Conservation (phyloP, 2,113 vertebrate species). For the Vicugna pacos region DNA sequence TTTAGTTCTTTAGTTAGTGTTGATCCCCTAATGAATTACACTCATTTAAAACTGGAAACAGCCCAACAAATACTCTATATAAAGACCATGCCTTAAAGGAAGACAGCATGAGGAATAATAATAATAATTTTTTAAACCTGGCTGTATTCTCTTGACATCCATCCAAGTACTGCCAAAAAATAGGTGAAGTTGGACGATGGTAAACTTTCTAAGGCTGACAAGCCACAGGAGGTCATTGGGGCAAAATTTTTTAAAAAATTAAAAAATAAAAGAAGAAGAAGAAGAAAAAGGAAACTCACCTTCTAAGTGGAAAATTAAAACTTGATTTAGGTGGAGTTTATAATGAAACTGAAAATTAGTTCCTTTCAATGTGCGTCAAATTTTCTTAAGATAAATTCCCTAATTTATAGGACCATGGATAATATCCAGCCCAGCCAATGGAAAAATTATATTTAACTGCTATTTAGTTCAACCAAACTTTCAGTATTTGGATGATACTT, state of each 20-base stretch:
- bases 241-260: no score
- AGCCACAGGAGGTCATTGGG: neutral
- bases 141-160: neutral
- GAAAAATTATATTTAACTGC: neutral
- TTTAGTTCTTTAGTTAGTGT: neutral
- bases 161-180: neutral
- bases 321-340: neutral
- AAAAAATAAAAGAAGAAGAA: neutral
- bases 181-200: neutral
- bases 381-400: neutral
- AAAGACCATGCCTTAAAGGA: neutral
- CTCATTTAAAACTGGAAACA: slow-evolving; percentile 28
- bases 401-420: neutral
- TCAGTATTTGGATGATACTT: neutral
- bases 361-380: neutral
- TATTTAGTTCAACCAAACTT: slow-evolving; percentile 22
- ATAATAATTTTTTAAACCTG: neutral
- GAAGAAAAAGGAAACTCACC: neutral
- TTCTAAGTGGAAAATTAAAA: slow-evolving; percentile 30
- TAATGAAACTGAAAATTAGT: slow-evolving; percentile 31
- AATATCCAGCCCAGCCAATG: neutral
- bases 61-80: neutral
- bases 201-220: neutral
- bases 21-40: slow-evolving; percentile 30
- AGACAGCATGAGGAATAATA: neutral